Percentiles rank a stretch among this genome's conserved stretches.
Evolutionary conservation across 1,140 invertebrate genomes (phyloP).

Genomic region (Brachionus manjavacas): DNA sequence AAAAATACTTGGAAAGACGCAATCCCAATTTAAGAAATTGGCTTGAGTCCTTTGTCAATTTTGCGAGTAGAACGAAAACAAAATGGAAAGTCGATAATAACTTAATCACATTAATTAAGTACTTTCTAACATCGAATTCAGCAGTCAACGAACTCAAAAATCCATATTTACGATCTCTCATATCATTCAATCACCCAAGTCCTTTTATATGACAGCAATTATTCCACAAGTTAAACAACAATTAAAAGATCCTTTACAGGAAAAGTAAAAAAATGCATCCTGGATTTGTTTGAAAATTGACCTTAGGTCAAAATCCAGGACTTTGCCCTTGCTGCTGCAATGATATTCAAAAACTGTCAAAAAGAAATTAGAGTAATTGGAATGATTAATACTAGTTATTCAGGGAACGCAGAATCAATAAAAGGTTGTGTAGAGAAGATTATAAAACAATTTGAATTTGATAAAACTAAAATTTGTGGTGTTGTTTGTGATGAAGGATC

Average conservation of each 20-base stretch:
- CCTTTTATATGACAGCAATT: background rate
- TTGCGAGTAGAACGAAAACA: background rate
- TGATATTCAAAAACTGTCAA: background rate
- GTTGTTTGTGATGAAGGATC: background rate
- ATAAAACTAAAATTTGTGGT: background rate
- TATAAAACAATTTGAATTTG: background rate
- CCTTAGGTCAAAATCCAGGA: background rate
- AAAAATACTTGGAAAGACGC: background rate
- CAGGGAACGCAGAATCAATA: no score
- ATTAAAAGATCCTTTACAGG: background rate
- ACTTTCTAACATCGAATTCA: background rate
- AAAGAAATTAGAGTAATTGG: no score
- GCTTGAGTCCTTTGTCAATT: background rate
- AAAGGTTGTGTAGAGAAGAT: no score
- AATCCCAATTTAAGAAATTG: background rate
- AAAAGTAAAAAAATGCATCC: background rate
- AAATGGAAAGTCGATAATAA: background rate
- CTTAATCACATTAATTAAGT: background rate
- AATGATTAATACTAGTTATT: background rate
- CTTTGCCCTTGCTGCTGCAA: background rate
- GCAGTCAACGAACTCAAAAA: background rate
- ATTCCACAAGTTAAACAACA: background rate
- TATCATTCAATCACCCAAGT: background rate
- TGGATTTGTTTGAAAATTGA: background rate
- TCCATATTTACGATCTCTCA: background rate